Conservation (phyloP, 2,113 vertebrate species). For the Melanerpes aurifrons region DNA sequence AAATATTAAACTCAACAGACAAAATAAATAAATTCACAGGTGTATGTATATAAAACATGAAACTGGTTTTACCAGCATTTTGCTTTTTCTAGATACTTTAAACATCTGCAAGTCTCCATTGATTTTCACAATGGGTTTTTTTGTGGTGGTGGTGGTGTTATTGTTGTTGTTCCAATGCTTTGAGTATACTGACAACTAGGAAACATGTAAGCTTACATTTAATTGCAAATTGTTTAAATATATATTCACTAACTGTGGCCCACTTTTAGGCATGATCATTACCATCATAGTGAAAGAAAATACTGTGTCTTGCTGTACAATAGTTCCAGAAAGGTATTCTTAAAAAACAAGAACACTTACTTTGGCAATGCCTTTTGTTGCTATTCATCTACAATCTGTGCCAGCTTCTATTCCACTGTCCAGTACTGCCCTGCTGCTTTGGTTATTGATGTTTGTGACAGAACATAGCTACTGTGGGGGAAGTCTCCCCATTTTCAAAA, state of each 20-base stretch:
- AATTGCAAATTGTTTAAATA: background rate
- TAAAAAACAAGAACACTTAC: background rate
- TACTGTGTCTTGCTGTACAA: background rate
- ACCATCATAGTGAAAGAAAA: background rate
- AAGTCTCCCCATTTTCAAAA: no score
- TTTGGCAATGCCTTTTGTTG: background rate
- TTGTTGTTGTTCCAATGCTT: no score
- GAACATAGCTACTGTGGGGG: background rate
- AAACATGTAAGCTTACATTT: background rate
- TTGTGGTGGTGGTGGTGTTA: background rate
- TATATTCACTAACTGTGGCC: background rate
- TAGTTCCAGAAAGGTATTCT: background rate
- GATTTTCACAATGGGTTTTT: background rate
- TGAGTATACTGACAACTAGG: background rate
- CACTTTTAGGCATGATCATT: background rate
- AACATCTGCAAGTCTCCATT: background rate
- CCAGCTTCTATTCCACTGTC: background rate
- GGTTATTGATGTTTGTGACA: background rate
- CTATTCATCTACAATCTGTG: background rate
- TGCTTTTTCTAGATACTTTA: background rate
- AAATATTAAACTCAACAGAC: background rate
- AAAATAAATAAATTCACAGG: constrained; percentile 6
- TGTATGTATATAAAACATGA: background rate
- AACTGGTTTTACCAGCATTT: background rate
- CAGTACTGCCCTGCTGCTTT: background rate